Evolutionary conservation across 2,888 invertebrate genomes (phyloP).

Genomic region (Chromoteleia sp.): DNA sequence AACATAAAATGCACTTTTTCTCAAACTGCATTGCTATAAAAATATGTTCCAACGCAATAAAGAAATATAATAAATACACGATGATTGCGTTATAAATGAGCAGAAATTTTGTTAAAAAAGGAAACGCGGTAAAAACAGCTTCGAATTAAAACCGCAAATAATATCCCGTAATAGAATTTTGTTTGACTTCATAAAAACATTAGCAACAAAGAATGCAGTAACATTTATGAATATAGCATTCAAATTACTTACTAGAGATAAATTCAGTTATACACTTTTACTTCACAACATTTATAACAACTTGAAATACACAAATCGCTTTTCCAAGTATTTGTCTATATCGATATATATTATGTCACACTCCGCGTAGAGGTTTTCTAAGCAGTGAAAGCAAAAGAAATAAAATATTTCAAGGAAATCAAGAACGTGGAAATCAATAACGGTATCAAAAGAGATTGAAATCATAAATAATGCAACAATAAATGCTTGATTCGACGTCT

Average conservation of each 20-base stretch:
- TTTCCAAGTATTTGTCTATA: constrained; percentile 2
- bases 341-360: constrained; percentile 34
- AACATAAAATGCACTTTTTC: constrained; percentile 1
- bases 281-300: not conserved
- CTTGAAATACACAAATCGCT: not conserved
- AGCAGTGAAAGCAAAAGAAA: constrained; percentile 42
- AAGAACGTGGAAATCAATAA: constrained; percentile 44
- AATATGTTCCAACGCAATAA: not conserved
- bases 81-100: too few species aligned
- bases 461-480: constrained; percentile 33
- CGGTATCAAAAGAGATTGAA: constrained; percentile 27
- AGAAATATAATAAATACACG: not conserved
- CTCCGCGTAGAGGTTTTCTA: constrained; percentile 15
- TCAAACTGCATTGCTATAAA: not conserved
- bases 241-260: too few species aligned
- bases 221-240: too few species aligned
- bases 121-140: too few species aligned
- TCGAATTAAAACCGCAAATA: too few species aligned
- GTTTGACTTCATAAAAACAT: too few species aligned
- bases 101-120: too few species aligned
- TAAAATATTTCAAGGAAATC: constrained; percentile 55
- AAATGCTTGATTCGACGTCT: constrained; percentile 7
- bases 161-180: too few species aligned
- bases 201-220: too few species aligned
- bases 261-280: not conserved